Evolutionary conservation across 1,140 invertebrate species (phyloP), one percentile per base, ranked within the genome.

Genomic region (Leptinotarsa lineolata): DNA sequence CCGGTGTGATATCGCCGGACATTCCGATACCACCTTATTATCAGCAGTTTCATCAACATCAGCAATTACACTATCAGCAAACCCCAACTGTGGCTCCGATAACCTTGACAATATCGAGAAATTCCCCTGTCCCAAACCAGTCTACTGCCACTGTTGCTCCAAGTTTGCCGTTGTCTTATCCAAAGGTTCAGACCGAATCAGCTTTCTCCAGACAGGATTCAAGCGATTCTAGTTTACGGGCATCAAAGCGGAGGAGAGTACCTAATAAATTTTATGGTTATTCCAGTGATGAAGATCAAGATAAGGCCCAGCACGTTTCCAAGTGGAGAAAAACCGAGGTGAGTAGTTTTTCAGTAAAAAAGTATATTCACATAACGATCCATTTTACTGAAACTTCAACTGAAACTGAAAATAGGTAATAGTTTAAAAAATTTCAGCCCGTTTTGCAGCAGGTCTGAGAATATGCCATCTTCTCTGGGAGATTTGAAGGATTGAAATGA

Each of bases 261-360:
- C 93, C 92, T 8, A 94, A 94, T 80, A 92, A 92, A 79, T 95
- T 95, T 81, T 94, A 94, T 80, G 93, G 93, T 2, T 94, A 94
- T 82, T 93, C 92, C 0, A 94, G 92, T 80, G 92, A 94, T 76
- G 93, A 94, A 77, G 93, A 94, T 75, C 83, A 86, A 15, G 89
- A 91, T 3, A 92, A 90, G 77, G 88, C 75, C 86, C 86, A 88
- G 45, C 88, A 89, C 2, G 86, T 88, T 77, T 79, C 89, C 12
- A 92, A 92, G 78, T 92, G 90, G 88, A 86, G 89, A 73, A 92
- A 92, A 79, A 86, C 88, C 59, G 91, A 92, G 68, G 60, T 76
- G 44, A 73, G 73, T 79, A 39, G 30, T 39, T 39, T 39, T 39
- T 8, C 8, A 11, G 30, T 39, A 39, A 22, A 22, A 39, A 39